Evolutionary conservation across 2,113 vertebrate species (phyloP), one percentile per base, ranked within the genome.

Genomic region (Menidia beryllina): DNA sequence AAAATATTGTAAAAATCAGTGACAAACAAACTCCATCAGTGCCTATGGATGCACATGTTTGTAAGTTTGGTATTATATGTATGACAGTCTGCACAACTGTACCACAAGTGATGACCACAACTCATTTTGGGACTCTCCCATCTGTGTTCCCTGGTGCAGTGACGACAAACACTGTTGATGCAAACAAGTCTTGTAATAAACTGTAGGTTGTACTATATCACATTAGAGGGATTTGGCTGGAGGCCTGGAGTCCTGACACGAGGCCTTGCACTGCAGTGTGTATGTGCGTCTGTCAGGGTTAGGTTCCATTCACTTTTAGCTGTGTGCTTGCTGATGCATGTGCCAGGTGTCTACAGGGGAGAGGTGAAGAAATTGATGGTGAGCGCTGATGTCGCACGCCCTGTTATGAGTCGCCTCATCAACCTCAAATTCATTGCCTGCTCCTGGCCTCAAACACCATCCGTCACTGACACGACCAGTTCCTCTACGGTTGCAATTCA

Each of bases 341-440:
- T 84, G 85, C 86, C 76, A 84, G 84, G 81, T 88, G 90, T 86
- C 86, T 79, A 72, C 86, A 69, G 79, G 74, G 77, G 77, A 86
- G 77, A 75, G 50, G 67, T 75, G 43, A 73, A 62, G 86, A 93
- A 91, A 93, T 93, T 93, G 91, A 93, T 93, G 84, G 86, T 38
- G 70, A 86, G 88, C 81, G 67, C 89, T 85, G 86, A 86, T 91
- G 86, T 90, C 75, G 76, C 86, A 71, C 81, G 82, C 87, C 86
- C 81, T 87, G 85, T 91, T 93, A 92, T 92, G 91, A 93, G 87
- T 89, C 91, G 92, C 88, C 90, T 93, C 92, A 94, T 94, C 93
- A 93, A 93, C 90, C 89, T 89, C 88, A 81, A 91, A 92, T 91
- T 90, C 89, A 87, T 90, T 88, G 88, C 81, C 83, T 82, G 87